phyloP scores from a whole-genome alignment of 2,888 invertebrate genomes.

The Leptura quadrifasciata region DNA sequence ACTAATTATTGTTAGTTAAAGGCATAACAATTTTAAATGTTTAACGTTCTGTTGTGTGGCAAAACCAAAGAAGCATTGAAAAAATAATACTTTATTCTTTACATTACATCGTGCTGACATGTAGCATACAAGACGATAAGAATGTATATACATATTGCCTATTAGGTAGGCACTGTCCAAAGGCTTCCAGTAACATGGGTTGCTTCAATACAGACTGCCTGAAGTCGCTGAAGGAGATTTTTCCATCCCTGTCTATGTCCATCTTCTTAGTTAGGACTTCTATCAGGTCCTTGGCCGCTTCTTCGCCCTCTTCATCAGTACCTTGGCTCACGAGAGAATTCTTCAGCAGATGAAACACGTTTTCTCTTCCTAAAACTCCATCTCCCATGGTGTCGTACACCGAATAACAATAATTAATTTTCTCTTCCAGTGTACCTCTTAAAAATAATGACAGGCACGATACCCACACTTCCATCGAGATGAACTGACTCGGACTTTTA shows the following conservation, averaged over 20 bases:
- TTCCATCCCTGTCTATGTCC: slow-evolving; percentile 85
- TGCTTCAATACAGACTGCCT: slow-evolving; percentile 78
- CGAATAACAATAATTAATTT: slow-evolving; percentile 81
- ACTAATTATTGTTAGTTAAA: too few relatives aligned
- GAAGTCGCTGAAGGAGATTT: slow-evolving; percentile 83
- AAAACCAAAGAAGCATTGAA: too few relatives aligned
- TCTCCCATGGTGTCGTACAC: slow-evolving; percentile 83
- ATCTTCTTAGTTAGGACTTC: slow-evolving; percentile 84
- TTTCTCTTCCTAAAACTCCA: slow-evolving; percentile 81
- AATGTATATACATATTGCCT: slow-evolving; percentile 73
- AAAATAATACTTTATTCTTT: slow-evolving; percentile 58
- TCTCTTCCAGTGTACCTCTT: slow-evolving; percentile 81
- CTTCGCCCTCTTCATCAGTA: slow-evolving; percentile 83
- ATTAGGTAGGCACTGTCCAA: slow-evolving; percentile 85
- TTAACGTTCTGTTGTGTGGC: too few relatives aligned
- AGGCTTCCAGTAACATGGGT: slow-evolving; percentile 81
- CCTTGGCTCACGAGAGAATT: slow-evolving; percentile 77
- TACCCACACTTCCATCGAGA: slow-evolving; percentile 79
- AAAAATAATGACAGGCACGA: slow-evolving; percentile 82
- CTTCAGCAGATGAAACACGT: slow-evolving; percentile 81
- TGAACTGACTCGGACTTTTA: slow-evolving; percentile 73
- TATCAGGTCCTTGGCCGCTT: slow-evolving; percentile 85
- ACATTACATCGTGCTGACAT: slow-evolving; percentile 59
- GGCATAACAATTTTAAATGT: too few relatives aligned
- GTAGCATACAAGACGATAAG: slow-evolving; percentile 66